These are phyloP conservation scores for Heliothis virescens DNA, from an alignment of 1,140 invertebrate genomes.

Conservation along the genomic window DNA sequence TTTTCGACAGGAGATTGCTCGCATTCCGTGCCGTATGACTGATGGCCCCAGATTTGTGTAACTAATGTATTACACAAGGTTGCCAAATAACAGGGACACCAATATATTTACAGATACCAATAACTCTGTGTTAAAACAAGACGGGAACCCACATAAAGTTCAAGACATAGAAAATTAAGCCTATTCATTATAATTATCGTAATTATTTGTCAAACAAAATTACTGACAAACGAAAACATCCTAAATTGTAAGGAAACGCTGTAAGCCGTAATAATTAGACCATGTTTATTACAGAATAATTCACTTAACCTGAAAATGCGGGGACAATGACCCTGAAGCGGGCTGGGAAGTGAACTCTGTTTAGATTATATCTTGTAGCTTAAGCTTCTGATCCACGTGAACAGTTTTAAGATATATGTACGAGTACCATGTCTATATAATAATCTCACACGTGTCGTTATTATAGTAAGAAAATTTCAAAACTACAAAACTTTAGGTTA, in stretches of 20 bases:
- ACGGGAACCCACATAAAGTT: background rate
- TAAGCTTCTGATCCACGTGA: background rate
- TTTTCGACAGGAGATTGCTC: slow-evolving; percentile 33
- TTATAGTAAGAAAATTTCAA: too few relatives aligned
- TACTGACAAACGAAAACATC: background rate
- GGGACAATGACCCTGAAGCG: background rate
- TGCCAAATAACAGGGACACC: background rate
- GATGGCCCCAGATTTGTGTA: slow-evolving; percentile 12
- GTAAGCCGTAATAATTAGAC: slow-evolving; percentile 3
- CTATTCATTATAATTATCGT: background rate
- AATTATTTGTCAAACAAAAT: background rate
- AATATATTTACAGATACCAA: too few relatives aligned
- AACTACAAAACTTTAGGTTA: background rate
- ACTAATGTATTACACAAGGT: background rate
- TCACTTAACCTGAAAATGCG: slow-evolving; percentile 11
- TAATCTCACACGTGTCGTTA: too few relatives aligned
- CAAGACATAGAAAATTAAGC: background rate
- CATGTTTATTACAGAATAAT: slow-evolving; percentile 21
- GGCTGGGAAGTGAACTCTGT: background rate
- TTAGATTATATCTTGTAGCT: background rate
- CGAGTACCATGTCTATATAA: too few relatives aligned
- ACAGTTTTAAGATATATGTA: too few relatives aligned
- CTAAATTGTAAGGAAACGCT: slow-evolving; percentile 11
- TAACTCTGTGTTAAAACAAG: too few relatives aligned
- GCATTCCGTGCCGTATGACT: slow-evolving; percentile 7